phyloP scores from a whole-genome alignment of 2,888 invertebrate genomes.

The Yponomeuta malinellus region DNA sequence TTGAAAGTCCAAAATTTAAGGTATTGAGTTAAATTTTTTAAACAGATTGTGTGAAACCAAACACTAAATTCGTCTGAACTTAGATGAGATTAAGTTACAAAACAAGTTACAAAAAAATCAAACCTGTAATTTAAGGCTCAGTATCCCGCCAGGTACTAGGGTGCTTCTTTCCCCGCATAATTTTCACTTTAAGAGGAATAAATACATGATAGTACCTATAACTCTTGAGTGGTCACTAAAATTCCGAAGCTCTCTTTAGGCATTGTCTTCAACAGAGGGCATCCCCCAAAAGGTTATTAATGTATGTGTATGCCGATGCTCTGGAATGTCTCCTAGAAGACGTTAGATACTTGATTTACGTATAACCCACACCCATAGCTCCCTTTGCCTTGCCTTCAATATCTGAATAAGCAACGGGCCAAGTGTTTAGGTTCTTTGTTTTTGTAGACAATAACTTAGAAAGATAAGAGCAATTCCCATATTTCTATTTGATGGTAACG shows the following conservation, averaged over 20 bases:
- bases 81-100: not conserved
- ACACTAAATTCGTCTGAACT: not conserved
- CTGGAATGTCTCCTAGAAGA: slow-evolving; percentile 1
- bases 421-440: slow-evolving; percentile 3
- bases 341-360: slow-evolving; percentile 10
- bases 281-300: slow-evolving; percentile 4
- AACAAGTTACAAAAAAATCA: too few species aligned
- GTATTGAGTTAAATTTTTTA: too few species aligned
- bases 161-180: not conserved
- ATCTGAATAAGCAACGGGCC: not conserved
- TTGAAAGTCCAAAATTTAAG: too few species aligned
- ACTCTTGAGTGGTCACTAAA: not conserved
- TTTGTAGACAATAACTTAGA: slow-evolving; percentile 7
- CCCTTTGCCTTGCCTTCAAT: slow-evolving; percentile 6
- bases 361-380: slow-evolving; percentile 1
- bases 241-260: slow-evolving; percentile 9
- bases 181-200: not conserved
- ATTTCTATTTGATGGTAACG: slow-evolving; percentile 5
- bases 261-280: slow-evolving; percentile 13
- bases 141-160: too few species aligned
- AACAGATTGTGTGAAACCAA: not conserved
- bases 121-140: too few species aligned
- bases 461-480: not conserved
- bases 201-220: too few species aligned
- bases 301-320: not conserved